Percentiles rank a stretch among this genome's conserved stretches.
phyloP scores from a whole-genome alignment of 2,888 invertebrate genomes.

The Laspeyria flexula region DNA sequence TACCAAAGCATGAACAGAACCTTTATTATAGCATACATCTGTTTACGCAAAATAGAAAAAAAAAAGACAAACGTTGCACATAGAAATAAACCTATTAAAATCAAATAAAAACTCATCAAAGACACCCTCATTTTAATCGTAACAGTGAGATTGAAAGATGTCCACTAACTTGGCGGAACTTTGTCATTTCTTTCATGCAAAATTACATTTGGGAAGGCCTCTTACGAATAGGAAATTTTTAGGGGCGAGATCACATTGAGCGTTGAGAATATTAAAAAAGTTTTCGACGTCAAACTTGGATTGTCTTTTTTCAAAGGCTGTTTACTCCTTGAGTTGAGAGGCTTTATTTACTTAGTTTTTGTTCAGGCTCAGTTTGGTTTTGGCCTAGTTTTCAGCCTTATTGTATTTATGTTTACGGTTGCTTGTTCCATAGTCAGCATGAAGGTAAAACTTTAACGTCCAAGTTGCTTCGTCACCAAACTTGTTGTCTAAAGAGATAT shows the following conservation, averaged over 20 bases:
- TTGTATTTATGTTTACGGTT: conserved; percentile 40
- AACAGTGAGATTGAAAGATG: conserved; percentile 63
- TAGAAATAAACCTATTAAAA: conserved; percentile 32
- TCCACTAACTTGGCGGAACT: conserved; percentile 68
- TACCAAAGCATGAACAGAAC: no score
- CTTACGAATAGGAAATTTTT: conserved; percentile 70
- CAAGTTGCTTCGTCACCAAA: neutral
- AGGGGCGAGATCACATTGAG: conserved; percentile 77
- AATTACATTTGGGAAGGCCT: conserved; percentile 76
- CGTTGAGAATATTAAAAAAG: conserved; percentile 85
- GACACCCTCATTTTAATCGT: conserved; percentile 36
- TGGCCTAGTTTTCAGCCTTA: conserved; percentile 34
- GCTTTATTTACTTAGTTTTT: conserved; percentile 53
- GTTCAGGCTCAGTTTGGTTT: conserved; percentile 39
- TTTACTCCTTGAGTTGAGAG: conserved; percentile 56
- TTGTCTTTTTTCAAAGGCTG: conserved; percentile 81
- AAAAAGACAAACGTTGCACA: conserved; percentile 9
- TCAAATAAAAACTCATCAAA: conserved; percentile 45
- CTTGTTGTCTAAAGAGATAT: neutral
- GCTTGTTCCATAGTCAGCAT: conserved; percentile 1
- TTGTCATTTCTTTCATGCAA: conserved; percentile 81
- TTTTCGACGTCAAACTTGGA: conserved; percentile 77
- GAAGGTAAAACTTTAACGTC: conserved; percentile 8
- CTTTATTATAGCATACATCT: no score
- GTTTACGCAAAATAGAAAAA: neutral